phyloP scores from a whole-genome alignment of 1,140 invertebrate genomes.

The roundworm (Caenorhabditis elegans) region WBcel235 BX284605.5:9236001-9236500 shows the following conservation, averaged over 20 bases:
- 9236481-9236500: conserved; percentile 1
- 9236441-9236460: conserved; percentile 26
- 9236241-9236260: conserved; percentile 36
- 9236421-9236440: conserved; percentile 37
- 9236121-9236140: conserved; percentile 46
- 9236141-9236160: conserved; percentile 36
- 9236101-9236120: conserved; percentile 47
- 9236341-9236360: conserved; percentile 35
- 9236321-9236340: conserved; percentile 25
- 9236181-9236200: background rate
- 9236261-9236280: background rate
- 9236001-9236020: background rate
- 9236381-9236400: conserved; percentile 44
- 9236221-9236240: conserved; percentile 37
- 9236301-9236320: background rate
- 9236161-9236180: conserved; percentile 42
- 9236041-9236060: conserved; percentile 27
- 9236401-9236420: conserved; percentile 38
- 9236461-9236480: background rate
- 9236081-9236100: conserved; percentile 38
- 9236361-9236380: conserved; percentile 48
- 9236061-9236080: conserved; percentile 33
- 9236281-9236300: background rate
- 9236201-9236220: conserved; percentile 35
- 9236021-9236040: conserved; percentile 32